These are phyloP conservation scores for Bathynomus jamesi DNA, from an alignment of 1,140 invertebrate genomes.

Conservation along the genomic window DNA sequence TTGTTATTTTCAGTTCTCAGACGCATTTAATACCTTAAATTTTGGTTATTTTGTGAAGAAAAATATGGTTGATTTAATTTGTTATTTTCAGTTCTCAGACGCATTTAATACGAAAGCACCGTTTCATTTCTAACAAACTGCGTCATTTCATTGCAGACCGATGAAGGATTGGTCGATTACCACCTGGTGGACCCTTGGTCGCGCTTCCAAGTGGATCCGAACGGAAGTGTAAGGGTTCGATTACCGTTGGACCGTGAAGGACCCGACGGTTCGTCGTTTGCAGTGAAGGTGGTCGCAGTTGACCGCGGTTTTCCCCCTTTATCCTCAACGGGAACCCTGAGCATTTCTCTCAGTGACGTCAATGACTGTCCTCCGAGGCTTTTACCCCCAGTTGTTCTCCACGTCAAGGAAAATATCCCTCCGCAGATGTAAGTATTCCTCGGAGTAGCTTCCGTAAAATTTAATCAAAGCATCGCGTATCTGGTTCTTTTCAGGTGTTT, in stretches of 20 bases:
- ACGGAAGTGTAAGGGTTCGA: not conserved
- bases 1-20: no score
- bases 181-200: not conserved
- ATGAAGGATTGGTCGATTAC: not conserved
- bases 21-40: no score
- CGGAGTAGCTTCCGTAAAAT: no score
- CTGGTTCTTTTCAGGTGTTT: no score
- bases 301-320: slow-evolving; percentile 25
- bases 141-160: no score
- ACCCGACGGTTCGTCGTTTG: not conserved
- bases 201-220: not conserved
- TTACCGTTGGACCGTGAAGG: not conserved
- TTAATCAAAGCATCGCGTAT: no score
- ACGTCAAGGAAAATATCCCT: slow-evolving; percentile 21
- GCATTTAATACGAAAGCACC: no score
- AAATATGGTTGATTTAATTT: no score
- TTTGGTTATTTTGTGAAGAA: no score
- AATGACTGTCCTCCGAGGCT: slow-evolving; percentile 30
- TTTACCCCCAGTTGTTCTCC: slow-evolving; percentile 15
- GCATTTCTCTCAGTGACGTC: slow-evolving; percentile 23
- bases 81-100: no score
- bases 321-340: slow-evolving; percentile 25
- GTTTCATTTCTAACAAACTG: no score
- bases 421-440: slow-evolving; percentile 6
- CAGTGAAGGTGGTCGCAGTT: slow-evolving; percentile 15